phyloP scores from a whole-genome alignment of 2,113 vertebrate species.

The Sterrhoptilus dennistouni region DNA sequence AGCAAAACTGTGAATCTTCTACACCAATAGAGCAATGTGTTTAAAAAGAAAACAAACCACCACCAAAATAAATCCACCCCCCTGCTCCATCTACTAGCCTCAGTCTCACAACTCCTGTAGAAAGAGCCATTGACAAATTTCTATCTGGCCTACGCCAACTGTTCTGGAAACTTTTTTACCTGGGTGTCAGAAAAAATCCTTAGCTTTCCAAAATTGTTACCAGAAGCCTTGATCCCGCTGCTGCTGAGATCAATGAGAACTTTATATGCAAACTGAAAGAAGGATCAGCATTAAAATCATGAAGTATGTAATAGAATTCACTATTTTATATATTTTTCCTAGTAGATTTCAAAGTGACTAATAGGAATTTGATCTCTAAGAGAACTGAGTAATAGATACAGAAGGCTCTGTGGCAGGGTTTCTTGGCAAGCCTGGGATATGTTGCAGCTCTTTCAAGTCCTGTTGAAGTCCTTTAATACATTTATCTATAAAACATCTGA shows the following conservation, averaged over 20 bases:
- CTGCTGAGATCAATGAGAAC: not conserved
- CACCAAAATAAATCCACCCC: not conserved
- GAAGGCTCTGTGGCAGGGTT: not conserved
- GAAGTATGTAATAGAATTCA: not conserved
- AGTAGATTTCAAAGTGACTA: not conserved
- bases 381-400: not conserved
- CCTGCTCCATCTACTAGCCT: not conserved
- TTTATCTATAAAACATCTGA: not conserved
- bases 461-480: not conserved
- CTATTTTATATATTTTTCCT: not conserved
- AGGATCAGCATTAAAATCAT: not conserved
- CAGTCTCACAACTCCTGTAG: not conserved
- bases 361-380: not conserved
- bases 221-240: not conserved
- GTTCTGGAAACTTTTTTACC: not conserved
- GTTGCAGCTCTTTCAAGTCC: not conserved
- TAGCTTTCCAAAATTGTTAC: not conserved
- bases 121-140: not conserved
- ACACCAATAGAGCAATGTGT: not conserved
- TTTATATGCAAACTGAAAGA: not conserved
- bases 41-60: not conserved
- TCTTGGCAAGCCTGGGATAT: not conserved
- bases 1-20: not conserved
- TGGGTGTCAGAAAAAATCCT: not conserved
- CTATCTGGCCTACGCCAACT: not conserved